Conservation (phyloP, 2,888 invertebrate species). For the Dromius quadrimaculatus region DNA sequence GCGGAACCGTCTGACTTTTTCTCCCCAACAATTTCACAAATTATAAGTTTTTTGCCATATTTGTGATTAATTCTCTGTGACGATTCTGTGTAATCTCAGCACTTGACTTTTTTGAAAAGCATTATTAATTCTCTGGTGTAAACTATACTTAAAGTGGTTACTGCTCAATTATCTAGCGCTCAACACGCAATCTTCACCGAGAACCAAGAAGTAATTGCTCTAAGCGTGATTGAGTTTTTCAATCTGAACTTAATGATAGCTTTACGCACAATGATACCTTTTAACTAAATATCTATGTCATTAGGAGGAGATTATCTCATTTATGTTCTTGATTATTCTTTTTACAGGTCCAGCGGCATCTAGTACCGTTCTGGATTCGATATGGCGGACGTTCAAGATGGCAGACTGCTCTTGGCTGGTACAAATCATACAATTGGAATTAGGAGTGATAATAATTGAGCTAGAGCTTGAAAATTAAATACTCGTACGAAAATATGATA, state of each 20-base stretch:
- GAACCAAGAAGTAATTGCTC: constrained; percentile 29
- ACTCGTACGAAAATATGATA: too few species aligned
- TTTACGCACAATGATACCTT: constrained; percentile 6
- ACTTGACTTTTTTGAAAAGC: constrained; percentile 20
- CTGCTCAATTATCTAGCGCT: constrained; percentile 38
- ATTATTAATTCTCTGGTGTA: constrained; percentile 35
- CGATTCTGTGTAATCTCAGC: constrained; percentile 12
- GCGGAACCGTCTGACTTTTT: constrained; percentile 18
- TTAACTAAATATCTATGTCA: constrained; percentile 24
- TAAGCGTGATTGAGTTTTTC: neutral
- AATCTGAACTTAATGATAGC: constrained; percentile 34
- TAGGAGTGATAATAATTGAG: too few species aligned
- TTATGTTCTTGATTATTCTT: too few species aligned
- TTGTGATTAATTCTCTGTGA: constrained; percentile 37
- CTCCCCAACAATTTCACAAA: constrained; percentile 10
- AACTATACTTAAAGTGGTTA: constrained; percentile 30
- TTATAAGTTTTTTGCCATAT: constrained; percentile 14
- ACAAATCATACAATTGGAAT: too few species aligned
- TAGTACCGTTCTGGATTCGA: too few species aligned
- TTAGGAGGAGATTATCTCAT: too few species aligned
- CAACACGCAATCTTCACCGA: constrained; percentile 39
- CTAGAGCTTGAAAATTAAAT: too few species aligned
- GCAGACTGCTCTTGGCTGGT: too few species aligned
- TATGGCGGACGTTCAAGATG: too few species aligned
- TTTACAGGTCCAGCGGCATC: too few species aligned